Base-by-base conservation (phyloP, 1,140 invertebrate genomes). In the Linepithema humile region DNA sequence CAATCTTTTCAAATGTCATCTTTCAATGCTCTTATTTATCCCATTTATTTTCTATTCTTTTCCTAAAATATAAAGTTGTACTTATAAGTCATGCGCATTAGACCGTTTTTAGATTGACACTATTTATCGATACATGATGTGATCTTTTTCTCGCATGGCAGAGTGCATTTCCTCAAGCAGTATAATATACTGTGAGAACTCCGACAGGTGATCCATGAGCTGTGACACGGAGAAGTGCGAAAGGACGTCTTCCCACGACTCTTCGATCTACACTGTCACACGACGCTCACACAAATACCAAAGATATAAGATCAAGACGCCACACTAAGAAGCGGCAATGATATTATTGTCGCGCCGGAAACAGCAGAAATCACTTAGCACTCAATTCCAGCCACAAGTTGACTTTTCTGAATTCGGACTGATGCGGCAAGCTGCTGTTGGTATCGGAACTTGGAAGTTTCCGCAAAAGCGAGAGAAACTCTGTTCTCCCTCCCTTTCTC, bases 361-460 rank as follows among this genome's bases (percentile, higher is more conserved):
- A 92, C 91, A 92, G 84, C 86, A 88, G 83, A 92, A 92, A 92
- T 92, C 91, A 92, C 91, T 92, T 91, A 89, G 84, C 70, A 53
- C 73, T 84, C 84, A 87, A 89, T 83, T 85, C 69, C 62, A 72
- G 67, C 55, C 84, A 45, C 80, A 32, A 62, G 74, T 90, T 88
- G 90, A 89, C 89, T 92, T 91, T 85, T 87, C 72, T 40, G 70
- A 70, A 85, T 84, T 62, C 53, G 64, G 64, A 12, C 40, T 48
- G 62, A 57, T 43, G 67, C 84, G 59, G 48, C 80, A 86, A 88
- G 43, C 84, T 74, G 73, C 62, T 32, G 35, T 40, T 45, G 10
- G 59, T 12, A 53, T 62, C 65, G 59, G 15, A 69, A 70, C 55
- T 57, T 78, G 72, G 9, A 40, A 78, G 48, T 69, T 72, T 77